Percentiles rank a stretch among this genome's conserved stretches.
Conservation (phyloP, 2,797 vertebrate genomes). For the Molossus alvarezi region DNA sequence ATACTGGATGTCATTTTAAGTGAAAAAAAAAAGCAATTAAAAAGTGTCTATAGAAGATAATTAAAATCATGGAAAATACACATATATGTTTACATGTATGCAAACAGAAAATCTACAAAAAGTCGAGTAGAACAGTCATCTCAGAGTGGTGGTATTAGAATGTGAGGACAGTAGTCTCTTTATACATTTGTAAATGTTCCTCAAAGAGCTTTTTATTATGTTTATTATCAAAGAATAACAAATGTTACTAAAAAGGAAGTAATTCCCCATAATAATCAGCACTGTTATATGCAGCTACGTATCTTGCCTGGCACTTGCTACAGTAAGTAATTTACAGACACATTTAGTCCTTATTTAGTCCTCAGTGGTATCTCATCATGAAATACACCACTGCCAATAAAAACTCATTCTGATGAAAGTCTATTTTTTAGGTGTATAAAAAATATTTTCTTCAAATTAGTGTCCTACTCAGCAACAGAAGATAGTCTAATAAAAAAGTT, state of each 20-base stretch:
- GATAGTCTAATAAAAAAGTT: background rate
- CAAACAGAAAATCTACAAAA: background rate
- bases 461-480: background rate
- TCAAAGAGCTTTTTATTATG: slow-evolving; percentile 20
- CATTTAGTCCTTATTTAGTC: slow-evolving; percentile 4
- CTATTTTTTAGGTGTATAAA: background rate
- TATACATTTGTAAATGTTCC: slow-evolving; percentile 17
- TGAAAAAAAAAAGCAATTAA: background rate
- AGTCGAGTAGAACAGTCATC: background rate
- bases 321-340: slow-evolving; percentile 65
- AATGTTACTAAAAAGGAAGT: slow-evolving; percentile 59
- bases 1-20: background rate
- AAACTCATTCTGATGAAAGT: slow-evolving; percentile 42
- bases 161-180: background rate
- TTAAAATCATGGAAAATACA: background rate
- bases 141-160: background rate
- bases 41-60: background rate
- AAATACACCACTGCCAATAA: slow-evolving; percentile 38
- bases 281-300: background rate
- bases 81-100: background rate
- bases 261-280: slow-evolving; percentile 56
- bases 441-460: slow-evolving; percentile 42
- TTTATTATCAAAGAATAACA: slow-evolving; percentile 68
- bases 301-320: slow-evolving; percentile 39
- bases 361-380: background rate